Evolutionary conservation across 2,888 invertebrate genomes (phyloP), one percentile per base, ranked within the genome.

Genomic region (Trichopoda pennipes): DNA sequence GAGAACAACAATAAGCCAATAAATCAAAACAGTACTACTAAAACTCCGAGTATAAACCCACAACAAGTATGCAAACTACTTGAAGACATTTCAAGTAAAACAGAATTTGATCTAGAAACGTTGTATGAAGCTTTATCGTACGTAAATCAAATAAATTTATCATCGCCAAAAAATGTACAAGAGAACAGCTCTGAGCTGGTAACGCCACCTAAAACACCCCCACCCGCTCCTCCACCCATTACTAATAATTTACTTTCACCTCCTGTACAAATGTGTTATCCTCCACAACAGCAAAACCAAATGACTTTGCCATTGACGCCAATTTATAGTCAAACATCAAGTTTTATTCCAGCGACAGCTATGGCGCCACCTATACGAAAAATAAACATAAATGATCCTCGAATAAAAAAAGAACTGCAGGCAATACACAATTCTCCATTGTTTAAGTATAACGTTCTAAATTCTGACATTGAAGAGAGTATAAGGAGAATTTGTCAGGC

Each of bases 321-420:
- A 1, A 12, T 64, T 17, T 42, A 44, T 42, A 4, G 17, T 14
- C 53, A 21, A 42, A 56, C 47, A 42, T 0, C 14, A 42, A 72
- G 58, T 42, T 53, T 51, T 42, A 42, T 28, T 21, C 49, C 58
- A 3, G 12, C 2, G 10, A 2, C 49, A 47, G 42, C 14, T 7
- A 7, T n/a, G 4, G 23, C 16, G 42, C 38, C 60, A 8, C 19
- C 55, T 42, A 42, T 4, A 9, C 74, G 53, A 51, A 82, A 80
- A 55, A 10, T 85, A 12, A 85, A 83, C 61, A 44, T 83, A 0
- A 84, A 83, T 14, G 85, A 85, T 73, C 85, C 85, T 16, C 80
- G 85, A 12, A 80, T 85, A 32, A 32, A 61, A 21, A 84, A 72
- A 19, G 77, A 82, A 14, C 21, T 85, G n/a, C 74, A 84, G 23